phyloP scores from a whole-genome alignment of 2,113 vertebrate species.

The Dascyllus trimaculatus region DNA sequence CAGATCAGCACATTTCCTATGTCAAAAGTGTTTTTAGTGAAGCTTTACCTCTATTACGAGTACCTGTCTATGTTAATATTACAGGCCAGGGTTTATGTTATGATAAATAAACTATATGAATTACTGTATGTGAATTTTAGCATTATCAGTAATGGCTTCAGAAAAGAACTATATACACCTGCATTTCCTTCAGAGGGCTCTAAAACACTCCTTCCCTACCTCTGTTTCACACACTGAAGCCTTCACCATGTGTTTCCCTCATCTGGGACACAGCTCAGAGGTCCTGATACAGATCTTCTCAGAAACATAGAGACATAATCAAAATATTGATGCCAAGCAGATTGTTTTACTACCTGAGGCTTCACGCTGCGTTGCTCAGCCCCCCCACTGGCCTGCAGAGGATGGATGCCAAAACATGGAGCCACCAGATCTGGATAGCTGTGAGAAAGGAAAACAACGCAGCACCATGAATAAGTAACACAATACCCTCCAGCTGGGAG shows the following conservation, averaged over 20 bases:
- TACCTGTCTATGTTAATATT: no score
- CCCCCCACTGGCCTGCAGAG: slow-evolving; percentile 31
- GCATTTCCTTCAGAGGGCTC: no score
- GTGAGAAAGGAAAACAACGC: slow-evolving; percentile 18
- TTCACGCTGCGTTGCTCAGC: slow-evolving; percentile 33
- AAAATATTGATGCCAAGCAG: neutral
- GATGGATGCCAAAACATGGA: slow-evolving; percentile 69
- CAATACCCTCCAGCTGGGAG: neutral
- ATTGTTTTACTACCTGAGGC: slow-evolving; percentile 51
- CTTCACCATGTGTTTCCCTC: neutral
- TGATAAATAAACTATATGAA: no score
- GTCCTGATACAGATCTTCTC: neutral
- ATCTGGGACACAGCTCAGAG: neutral
- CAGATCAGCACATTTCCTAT: no score
- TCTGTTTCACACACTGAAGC: no score
- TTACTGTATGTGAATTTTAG: no score
- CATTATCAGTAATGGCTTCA: no score
- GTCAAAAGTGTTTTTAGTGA: no score
- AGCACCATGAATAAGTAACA: slow-evolving; percentile 28
- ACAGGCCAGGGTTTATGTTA: no score
- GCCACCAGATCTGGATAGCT: slow-evolving; percentile 75
- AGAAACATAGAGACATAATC: neutral
- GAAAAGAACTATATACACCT: no score
- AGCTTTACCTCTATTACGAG: no score
- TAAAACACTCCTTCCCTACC: no score